Evolutionary conservation across 2,797 vertebrate species (phyloP), one percentile per base, ranked within the genome.

Genomic region (Erpetoichthys calabaricus): DNA sequence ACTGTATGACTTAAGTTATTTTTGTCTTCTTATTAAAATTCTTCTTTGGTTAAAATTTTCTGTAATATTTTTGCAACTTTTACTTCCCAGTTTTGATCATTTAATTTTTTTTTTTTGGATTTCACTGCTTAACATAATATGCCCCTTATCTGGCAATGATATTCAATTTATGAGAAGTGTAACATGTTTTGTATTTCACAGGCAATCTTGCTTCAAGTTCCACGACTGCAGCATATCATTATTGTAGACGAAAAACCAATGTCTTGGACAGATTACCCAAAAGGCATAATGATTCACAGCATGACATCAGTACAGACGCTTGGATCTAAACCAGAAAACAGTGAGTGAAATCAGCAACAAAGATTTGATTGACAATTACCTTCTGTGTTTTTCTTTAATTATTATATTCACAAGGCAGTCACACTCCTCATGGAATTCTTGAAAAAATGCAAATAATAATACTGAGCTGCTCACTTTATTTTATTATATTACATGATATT

Each of bases 231-330:
- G 47, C 89, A 95, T 3, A 86, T 98, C 65, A 86, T 98, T 7
- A 83, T 92, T 1, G 90, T 97, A 59, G 92, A 97, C 49, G 76
- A 83, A 60, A 81, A 81, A 41, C 81, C 86, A 1, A 80, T 81
- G 0, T 68, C 69, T 0, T 88, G 88, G 86, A 63, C 86, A 0
- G 80, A 83, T 53, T 88, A 82, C 63, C 89, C 92, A 42, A 80
- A 80, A 60, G 86, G 89, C 9, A 80, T 97, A 74, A 88, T 75
- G 3, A 78, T 97, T 55, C 89, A 92, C 74, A 95, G 84, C 1
- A 94, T 98, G 92, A 73, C 78, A 1, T 80, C 85, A 0, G 89
- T 98, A 56, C 86, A 91, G 75, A 84, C 80, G n/a, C 80, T 95
- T 68, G 94, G 93, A 25, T 78, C 75, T 49, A 82, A 72, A 70